Evolutionary conservation across 2,113 vertebrate species (phyloP), one percentile per base, ranked within the genome.

Genomic region (Eptesicus fuscus): DNA sequence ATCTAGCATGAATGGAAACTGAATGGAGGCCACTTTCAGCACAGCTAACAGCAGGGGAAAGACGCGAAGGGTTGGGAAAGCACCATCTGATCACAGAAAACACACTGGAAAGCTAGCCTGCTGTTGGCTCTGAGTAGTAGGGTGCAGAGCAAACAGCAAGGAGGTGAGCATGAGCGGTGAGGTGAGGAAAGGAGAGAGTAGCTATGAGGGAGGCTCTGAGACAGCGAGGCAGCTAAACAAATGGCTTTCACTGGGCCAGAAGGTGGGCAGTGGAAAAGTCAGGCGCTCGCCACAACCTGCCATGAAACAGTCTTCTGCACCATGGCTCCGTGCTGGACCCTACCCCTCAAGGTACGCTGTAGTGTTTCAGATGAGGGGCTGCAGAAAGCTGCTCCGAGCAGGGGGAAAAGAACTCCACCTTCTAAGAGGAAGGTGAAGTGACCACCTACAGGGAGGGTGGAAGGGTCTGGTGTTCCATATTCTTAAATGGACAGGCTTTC

Each of bases 271-370:
- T 12, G 61, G 51, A 8, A 47, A 35, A 30, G 61, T 5, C 70
- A 9, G 71, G 35, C 0, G 0, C 37, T 25, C 5, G 0, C 51
- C 10, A 0, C 10, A 2, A 18, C 3, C 9, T 2, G n/a, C 51
- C 73, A 13, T 9, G 12, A 74, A 16, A 37, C 3, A 5, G 83
- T 2, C 70, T 28, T 20, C 0, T 0, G 9, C 2, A 4, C n/a
- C 1, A 0, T 12, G 47, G 44, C 18, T 67, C 65, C 35, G 30
- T 8, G 9, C 28, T 4, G 11, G 44, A 5, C 28, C 83, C 12
- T 51, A 11, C 22, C 22, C 70, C 18, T 7, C 20, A 35, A 65
- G 37, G 25, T 4, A 30, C 9, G 3, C 28, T 0, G 5, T 17
- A 11, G 0, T 40, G 40, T 18, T 47, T 59, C 42, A 32, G 17